Percentiles rank a stretch among this genome's conserved stretches.
These are phyloP conservation scores for Dryobota labecula DNA, from an alignment of 2,888 invertebrate species.

Conservation along the genomic window DNA sequence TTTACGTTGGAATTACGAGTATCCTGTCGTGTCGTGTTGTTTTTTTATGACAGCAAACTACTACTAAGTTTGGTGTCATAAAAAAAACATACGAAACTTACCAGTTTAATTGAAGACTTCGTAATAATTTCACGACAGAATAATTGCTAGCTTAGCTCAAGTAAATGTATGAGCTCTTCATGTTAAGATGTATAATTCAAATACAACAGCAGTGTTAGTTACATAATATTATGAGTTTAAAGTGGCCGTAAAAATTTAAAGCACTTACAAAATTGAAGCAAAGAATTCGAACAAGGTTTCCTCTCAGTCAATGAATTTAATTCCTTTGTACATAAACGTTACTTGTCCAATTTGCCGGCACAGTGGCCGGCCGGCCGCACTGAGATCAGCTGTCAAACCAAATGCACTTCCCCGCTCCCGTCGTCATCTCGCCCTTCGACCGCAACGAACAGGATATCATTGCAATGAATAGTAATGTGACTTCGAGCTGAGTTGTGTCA, in stretches of 20 bases:
- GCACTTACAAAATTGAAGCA: background rate
- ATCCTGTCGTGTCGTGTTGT: background rate
- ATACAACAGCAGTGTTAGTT: background rate
- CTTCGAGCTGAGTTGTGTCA: background rate
- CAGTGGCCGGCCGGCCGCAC: slow-evolving; percentile 8
- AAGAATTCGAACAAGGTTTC: slow-evolving; percentile 5
- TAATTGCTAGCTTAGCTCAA: background rate
- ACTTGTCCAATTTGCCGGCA: slow-evolving; percentile 39
- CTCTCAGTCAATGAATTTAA: slow-evolving; percentile 23
- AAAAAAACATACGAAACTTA: too few relatives aligned
- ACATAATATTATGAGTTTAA: background rate
- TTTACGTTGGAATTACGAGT: slow-evolving; percentile 8
- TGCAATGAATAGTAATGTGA: slow-evolving; percentile 29
- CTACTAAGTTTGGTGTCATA: too few relatives aligned
- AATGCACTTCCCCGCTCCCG: slow-evolving; percentile 19
- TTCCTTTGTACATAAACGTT: slow-evolving; percentile 36
- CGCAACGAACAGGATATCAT: background rate
- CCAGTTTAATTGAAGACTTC: too few relatives aligned
- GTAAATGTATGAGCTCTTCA: slow-evolving; percentile 6
- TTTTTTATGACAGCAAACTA: slow-evolving; percentile 7
- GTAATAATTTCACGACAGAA: too few relatives aligned
- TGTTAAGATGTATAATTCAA: background rate
- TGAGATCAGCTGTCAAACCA: slow-evolving; percentile 57
- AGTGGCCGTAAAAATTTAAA: background rate
- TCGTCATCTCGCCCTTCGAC: too few relatives aligned